Evolutionary conservation across 2,113 vertebrate genomes (phyloP).

Genomic region (Eleginops maclovinus): DNA sequence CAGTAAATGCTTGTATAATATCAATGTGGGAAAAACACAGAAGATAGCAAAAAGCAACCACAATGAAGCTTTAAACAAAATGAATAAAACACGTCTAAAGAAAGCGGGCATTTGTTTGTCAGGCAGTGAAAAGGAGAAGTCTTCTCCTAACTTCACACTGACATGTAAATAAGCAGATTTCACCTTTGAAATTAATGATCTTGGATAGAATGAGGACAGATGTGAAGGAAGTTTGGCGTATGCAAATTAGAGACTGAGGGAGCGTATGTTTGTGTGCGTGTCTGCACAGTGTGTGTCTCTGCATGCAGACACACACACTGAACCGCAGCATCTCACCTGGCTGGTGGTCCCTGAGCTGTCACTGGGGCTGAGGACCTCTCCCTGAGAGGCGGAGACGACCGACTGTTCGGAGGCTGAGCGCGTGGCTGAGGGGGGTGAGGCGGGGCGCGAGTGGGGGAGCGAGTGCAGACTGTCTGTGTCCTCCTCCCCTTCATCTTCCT

Average conservation of each 20-base stretch:
- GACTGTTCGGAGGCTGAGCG: conserved; percentile 85
- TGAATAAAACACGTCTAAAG: background rate
- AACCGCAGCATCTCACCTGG: conserved; percentile 82
- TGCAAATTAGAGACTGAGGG: conserved; percentile 24
- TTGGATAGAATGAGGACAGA: conserved; percentile 68
- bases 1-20: conserved; percentile 8
- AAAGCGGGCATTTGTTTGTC: conserved; percentile 30
- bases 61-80: background rate
- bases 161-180: conserved; percentile 37
- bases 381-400: conserved; percentile 87
- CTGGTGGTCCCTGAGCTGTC: conserved; percentile 87
- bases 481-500: conserved; percentile 63
- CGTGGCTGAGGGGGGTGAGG: conserved; percentile 83
- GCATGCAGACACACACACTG: conserved; percentile 2
- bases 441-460: conserved; percentile 71
- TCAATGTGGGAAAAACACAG: background rate
- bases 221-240: conserved; percentile 46
- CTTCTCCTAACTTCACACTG: conserved; percentile 3
- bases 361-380: conserved; percentile 85
- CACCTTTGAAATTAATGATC: conserved; percentile 64
- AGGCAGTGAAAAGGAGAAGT: conserved; percentile 15
- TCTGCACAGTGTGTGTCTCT: background rate
- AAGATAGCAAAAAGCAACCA: background rate
- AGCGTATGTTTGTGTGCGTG: background rate
- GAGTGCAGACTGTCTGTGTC: conserved; percentile 86